Percentiles rank a stretch among this genome's conserved stretches.
Evolutionary conservation across 1,140 invertebrate genomes (phyloP).

Genomic region (Thrips palmi): DNA sequence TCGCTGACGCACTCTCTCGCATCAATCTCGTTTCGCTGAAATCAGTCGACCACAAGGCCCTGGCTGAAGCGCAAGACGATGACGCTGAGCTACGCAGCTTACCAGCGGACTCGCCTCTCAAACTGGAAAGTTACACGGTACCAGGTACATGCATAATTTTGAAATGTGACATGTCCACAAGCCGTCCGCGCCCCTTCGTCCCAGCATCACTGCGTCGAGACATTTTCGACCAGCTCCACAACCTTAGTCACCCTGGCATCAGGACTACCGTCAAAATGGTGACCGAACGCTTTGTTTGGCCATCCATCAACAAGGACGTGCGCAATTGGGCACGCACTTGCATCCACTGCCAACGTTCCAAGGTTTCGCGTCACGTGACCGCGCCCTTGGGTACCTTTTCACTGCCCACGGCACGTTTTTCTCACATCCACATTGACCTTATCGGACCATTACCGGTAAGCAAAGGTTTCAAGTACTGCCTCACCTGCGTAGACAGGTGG

Average conservation of each 20-base stretch:
- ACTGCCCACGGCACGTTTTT: conserved; percentile 18
- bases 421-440: conserved; percentile 29
- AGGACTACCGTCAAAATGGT: conserved; percentile 14
- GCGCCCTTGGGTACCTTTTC: conserved; percentile 13
- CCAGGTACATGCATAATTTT: conserved; percentile 13
- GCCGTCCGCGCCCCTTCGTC: conserved; percentile 2
- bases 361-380: conserved; percentile 16
- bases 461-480: conserved; percentile 2
- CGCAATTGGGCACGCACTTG: conserved; percentile 14
- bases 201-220: neutral
- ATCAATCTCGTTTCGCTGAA: conserved; percentile 13
- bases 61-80: conserved; percentile 13
- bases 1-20: conserved; percentile 19
- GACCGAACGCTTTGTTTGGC: conserved; percentile 17
- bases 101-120: neutral
- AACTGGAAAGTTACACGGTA: conserved; percentile 1
- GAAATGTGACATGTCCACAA: conserved; percentile 15
- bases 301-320: conserved; percentile 14
- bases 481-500: conserved; percentile 26
- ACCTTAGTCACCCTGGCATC: conserved; percentile 16
- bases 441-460: conserved; percentile 22
- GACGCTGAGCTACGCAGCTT: conserved; percentile 15
- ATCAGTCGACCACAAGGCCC: conserved; percentile 10
- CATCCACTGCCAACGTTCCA: conserved; percentile 16
- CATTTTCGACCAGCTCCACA: conserved; percentile 13